Evolutionary conservation across 37 sponge, comb jelly and placozoan genomes (phyloP), one percentile per base, ranked within the genome.

Genomic region (Diacarnus erythraeanus): DNA sequence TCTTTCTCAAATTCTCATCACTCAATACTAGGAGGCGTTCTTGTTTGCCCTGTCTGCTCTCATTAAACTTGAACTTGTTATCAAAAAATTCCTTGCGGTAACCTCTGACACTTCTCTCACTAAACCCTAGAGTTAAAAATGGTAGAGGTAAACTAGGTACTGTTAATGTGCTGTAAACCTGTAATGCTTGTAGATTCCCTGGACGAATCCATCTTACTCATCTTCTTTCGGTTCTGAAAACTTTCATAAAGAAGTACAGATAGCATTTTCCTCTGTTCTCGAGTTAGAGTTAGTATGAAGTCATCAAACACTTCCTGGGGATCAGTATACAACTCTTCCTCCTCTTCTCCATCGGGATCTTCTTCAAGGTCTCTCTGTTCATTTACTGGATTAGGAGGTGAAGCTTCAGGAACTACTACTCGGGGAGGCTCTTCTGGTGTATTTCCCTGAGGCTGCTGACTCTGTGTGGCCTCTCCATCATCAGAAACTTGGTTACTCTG

Each of bases 1-100:
- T 23, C 64, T 64, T 29, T 4, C 34, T 44, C 18, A 63, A 10
- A 22, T 58, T 34, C 15, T 79, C 69, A 40, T 64, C 36, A 38
- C 35, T 29, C 39, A 17, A 4, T 2, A 68, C 29, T 8, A 23
- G 37, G n/a, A 25, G 37, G 26, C 64, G 31, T 20, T 73, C 29
- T 21, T 81, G 33, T 33, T 80, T 80, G 58, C 81, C 80, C 38
- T 69, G 69, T 38, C n/a, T 35, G 12, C 39, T 23, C 23, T 69
- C 58, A 23, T 31, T 59, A 4, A 79, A 51, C 25, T 27, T 42
- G 36, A 29, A 20, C n/a, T 51, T 25, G 4, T 67, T 67, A 21
- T 54, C 58, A 51, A 69, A 79, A 31, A 79, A 79, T 5, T 79
- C 70, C 22, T 79, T 79, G 5, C 59, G 30, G 39, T 69, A 69